phyloP scores from a whole-genome alignment of 2,888 invertebrate species.

The Spodoptera picta region DNA sequence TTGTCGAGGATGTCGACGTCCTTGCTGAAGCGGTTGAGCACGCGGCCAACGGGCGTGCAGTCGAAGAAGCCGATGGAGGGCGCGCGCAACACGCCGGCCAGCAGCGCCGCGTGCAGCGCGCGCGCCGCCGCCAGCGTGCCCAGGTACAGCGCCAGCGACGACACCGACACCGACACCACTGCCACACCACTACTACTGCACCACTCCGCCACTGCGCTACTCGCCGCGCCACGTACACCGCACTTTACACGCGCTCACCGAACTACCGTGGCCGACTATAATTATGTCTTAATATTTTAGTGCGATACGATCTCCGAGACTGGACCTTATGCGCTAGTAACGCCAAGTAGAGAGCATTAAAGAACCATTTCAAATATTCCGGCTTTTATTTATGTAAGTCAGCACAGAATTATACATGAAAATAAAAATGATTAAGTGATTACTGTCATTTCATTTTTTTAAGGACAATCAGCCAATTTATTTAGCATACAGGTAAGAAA shows the following conservation, averaged over 20 bases:
- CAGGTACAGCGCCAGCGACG: constrained; percentile 91
- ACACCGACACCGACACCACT: constrained; percentile 91
- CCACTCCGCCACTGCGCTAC: background rate
- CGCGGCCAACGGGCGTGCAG: constrained; percentile 93
- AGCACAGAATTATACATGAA: no score
- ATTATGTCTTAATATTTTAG: no score
- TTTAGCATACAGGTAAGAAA: no score
- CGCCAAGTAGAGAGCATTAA: no score
- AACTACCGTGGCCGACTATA: background rate
- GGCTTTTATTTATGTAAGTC: no score
- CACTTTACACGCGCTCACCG: background rate
- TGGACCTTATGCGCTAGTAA: no score
- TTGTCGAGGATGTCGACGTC: constrained; percentile 92
- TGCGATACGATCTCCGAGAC: no score
- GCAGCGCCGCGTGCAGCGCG: constrained; percentile 90
- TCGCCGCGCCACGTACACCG: constrained; percentile 7
- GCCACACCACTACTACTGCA: constrained; percentile 52
- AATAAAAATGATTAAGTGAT: no score
- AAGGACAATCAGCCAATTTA: no score
- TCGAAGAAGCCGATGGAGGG: constrained; percentile 93
- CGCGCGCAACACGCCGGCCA: constrained; percentile 90
- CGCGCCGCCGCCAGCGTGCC: constrained; percentile 90
- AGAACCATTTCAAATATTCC: no score
- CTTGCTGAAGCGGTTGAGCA: constrained; percentile 94
- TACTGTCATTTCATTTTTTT: no score